Evolutionary conservation across 2,797 vertebrate species (phyloP).

Genomic region (Amblyraja radiata): DNA sequence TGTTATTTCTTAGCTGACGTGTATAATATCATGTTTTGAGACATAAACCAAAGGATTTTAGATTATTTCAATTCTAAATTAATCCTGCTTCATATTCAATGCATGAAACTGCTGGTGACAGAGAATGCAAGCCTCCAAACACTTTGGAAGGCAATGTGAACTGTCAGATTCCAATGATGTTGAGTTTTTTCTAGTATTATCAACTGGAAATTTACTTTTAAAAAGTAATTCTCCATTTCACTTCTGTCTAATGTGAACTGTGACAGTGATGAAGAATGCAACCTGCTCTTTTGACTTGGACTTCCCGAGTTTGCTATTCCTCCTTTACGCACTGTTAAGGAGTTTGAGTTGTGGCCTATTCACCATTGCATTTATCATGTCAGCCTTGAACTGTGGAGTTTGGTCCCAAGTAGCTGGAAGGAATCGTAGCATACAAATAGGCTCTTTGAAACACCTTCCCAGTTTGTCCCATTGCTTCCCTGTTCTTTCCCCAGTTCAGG

Average conservation of each 20-base stretch:
- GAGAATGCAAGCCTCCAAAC: background rate
- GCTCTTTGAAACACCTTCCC: background rate
- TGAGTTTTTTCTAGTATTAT: background rate
- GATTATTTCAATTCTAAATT: background rate
- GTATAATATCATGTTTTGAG: background rate
- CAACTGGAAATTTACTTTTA: background rate
- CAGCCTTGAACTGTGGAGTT: background rate
- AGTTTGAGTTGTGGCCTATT: background rate
- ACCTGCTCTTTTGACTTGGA: background rate
- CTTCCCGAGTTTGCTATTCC: background rate
- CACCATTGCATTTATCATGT: background rate
- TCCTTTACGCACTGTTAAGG: background rate
- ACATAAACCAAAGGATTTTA: background rate
- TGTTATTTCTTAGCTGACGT: background rate
- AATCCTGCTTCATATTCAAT: background rate
- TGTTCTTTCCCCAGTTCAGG: background rate
- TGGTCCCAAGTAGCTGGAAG: background rate
- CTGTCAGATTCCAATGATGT: conserved; percentile 5
- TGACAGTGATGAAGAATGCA: background rate
- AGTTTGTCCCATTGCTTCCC: background rate
- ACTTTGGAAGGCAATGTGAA: background rate
- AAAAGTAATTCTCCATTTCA: background rate
- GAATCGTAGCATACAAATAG: background rate
- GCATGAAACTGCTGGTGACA: background rate
- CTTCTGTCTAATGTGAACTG: background rate